A percentile compares a stretch with the other conserved stretches of the same genome.
phyloP scores from a whole-genome alignment of 2,113 vertebrate genomes.

The Paradoxurus hermaphroditus region DNA sequence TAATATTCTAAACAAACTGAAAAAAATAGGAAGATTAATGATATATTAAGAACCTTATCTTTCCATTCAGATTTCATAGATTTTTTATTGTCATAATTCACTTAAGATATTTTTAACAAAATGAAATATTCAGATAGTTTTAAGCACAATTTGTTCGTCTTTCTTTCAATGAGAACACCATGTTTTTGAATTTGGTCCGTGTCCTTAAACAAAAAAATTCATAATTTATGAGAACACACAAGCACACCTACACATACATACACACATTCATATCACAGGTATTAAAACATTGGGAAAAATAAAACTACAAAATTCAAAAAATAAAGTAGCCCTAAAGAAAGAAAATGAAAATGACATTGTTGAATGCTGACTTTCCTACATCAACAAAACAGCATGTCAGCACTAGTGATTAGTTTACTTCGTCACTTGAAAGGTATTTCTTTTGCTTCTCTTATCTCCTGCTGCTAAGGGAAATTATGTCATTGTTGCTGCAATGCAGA shows the following conservation, averaged over 20 bases:
- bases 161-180: not conserved
- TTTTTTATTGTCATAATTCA: not conserved
- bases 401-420: not conserved
- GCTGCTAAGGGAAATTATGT: not conserved
- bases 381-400: not conserved
- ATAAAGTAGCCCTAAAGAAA: not conserved
- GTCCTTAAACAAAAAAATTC: not conserved
- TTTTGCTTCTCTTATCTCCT: not conserved
- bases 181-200: not conserved
- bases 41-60: not conserved
- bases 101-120: not conserved
- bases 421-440: not conserved
- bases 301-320: not conserved
- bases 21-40: not conserved
- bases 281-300: not conserved
- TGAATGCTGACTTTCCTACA: not conserved
- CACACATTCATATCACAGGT: not conserved
- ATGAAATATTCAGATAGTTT: not conserved
- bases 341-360: not conserved
- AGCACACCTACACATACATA: not conserved
- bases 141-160: not conserved
- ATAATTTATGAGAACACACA: not conserved
- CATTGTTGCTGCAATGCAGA: not conserved
- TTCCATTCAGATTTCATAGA: not conserved
- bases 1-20: not conserved